Evolutionary conservation across 2,888 invertebrate species (phyloP).

Genomic region (Capitulum mitella): DNA sequence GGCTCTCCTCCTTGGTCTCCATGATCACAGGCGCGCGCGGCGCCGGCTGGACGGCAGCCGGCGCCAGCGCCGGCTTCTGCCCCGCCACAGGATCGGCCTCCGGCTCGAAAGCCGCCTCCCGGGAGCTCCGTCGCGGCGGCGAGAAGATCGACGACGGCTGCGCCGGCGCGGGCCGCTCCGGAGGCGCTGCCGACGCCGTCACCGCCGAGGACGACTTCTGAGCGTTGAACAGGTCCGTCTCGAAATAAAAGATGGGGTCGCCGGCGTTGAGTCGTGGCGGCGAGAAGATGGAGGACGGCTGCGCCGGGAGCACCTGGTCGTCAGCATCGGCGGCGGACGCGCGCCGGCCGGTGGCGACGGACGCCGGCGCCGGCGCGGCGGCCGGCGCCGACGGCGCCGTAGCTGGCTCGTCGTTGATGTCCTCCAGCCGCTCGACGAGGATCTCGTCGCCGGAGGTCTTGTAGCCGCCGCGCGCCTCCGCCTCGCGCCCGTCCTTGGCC

Average conservation of each 20-base stretch:
- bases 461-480: background rate
- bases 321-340: background rate
- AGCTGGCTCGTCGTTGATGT: background rate
- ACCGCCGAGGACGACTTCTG: background rate
- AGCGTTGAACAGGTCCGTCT: background rate
- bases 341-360: background rate
- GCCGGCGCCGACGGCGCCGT: background rate
- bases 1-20: slow-evolving; percentile 72
- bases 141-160: slow-evolving; percentile 1
- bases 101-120: background rate
- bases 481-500: background rate
- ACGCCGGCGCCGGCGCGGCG: background rate
- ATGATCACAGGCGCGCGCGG: slow-evolving; percentile 2
- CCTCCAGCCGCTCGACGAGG: background rate
- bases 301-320: background rate
- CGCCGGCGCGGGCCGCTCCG: too few relatives aligned
- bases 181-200: too few relatives aligned
- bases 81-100: background rate
- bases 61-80: background rate
- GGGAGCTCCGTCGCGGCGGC: background rate
- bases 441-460: background rate
- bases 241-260: background rate
- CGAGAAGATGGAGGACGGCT: background rate
- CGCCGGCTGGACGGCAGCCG: background rate
- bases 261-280: slow-evolving; percentile 5